Conservation (phyloP, 2,797 vertebrate species). For the Pogoniulus pusillus region DNA sequence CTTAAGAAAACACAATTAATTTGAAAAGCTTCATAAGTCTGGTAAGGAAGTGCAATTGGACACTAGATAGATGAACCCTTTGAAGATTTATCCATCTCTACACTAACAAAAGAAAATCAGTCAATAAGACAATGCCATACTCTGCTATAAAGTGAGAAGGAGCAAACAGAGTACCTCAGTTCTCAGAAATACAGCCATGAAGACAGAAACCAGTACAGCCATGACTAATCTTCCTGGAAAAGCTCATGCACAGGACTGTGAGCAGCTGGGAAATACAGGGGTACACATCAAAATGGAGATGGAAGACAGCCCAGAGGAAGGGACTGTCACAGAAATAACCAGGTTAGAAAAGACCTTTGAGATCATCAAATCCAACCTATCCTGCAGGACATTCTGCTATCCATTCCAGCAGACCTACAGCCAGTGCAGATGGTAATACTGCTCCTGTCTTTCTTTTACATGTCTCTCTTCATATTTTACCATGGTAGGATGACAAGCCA, state of each 20-base stretch:
- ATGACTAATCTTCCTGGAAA: neutral
- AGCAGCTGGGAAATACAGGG: neutral
- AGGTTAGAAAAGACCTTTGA: no score
- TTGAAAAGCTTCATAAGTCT: neutral
- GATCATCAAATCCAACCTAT: no score
- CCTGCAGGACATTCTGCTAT: neutral
- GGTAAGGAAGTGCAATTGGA: neutral
- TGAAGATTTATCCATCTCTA: neutral
- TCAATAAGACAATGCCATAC: neutral
- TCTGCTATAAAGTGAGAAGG: neutral
- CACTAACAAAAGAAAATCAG: neutral
- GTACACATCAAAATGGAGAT: neutral
- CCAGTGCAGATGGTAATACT: neutral
- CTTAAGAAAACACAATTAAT: neutral
- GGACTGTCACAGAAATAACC: neutral
- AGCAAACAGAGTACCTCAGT: neutral
- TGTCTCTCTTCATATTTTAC: neutral
- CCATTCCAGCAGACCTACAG: neutral
- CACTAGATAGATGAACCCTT: neutral
- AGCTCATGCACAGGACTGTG: neutral
- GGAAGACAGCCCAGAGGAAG: neutral
- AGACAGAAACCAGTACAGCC: neutral
- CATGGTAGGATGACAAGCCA: neutral
- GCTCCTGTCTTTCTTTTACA: neutral
- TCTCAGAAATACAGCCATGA: neutral